These are phyloP conservation scores for Bombus difficillimus DNA, from an alignment of 1,140 invertebrate genomes.

Conservation along the genomic window DNA sequence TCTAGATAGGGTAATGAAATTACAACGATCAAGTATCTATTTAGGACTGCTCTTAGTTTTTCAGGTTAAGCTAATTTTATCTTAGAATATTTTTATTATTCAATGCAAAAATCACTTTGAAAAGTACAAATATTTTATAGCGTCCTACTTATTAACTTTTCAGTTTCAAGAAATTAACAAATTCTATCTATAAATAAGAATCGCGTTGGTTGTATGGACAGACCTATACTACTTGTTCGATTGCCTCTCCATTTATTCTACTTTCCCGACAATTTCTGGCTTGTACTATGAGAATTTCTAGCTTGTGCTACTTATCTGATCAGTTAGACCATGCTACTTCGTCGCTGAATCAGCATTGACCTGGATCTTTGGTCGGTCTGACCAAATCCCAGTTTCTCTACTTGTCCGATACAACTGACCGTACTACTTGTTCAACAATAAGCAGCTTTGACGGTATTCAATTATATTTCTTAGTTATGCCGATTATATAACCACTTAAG, in stretches of 20 bases:
- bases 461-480: background rate
- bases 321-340: background rate
- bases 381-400: no score
- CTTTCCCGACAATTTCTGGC: background rate
- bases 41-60: no score
- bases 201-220: background rate
- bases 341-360: background rate
- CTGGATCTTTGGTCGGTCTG: background rate
- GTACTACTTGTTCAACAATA: background rate
- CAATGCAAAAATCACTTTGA: background rate
- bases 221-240: background rate
- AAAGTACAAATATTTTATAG: background rate
- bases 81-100: background rate
- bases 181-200: no score
- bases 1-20: no score
- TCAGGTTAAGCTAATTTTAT: no score
- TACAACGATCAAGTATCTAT: background rate
- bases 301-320: background rate
- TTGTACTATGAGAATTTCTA: background rate
- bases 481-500: background rate
- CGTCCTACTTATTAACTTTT: background rate
- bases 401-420: background rate
- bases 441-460: background rate
- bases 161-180: background rate
- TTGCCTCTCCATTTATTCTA: background rate